Base-by-base conservation (phyloP, 2,888 invertebrate genomes). In the Halictus quadricinctus region DNA sequence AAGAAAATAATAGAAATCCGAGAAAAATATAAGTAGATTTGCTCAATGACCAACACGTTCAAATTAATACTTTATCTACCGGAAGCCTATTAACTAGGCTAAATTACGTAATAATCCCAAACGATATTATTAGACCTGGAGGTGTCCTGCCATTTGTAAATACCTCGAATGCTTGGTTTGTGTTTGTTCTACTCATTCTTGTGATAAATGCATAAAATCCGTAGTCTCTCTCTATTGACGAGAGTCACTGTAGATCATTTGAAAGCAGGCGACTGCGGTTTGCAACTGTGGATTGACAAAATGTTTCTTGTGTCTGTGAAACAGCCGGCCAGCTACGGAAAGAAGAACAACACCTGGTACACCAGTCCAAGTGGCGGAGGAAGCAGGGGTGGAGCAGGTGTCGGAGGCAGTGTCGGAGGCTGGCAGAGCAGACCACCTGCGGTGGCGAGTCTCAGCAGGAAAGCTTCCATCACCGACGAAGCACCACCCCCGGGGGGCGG, bases 321-420 rank as follows among this genome's bases (percentile, higher is more conserved):
- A 72, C 95, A 98, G 98, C 97, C 97, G 92, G 98, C 98, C 88
- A 98, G 97, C 95, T 98, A 98, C 96, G 98, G 98, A 85, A 98
- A 98, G 95, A 98, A 98, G 95, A 98, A 97, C 96, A 98, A 97
- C 88, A 97, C 98, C 97, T 98, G 98, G 95, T 96, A 96, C 95
- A 96, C 96, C 79, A 96, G 96, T 72, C 96, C 96, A 60, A 96
- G 95, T 7, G 95, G 95, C 13, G 95, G 95, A 60, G 95, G 95
- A 86, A 90, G 90, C 80, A 91, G 92, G 64, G 92, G 93, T 94
- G 91, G 94, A 92, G 95, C 93, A 29, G 89, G 88, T 58, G 92
- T 91, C 70, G 92, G 91, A 66, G 92, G 92, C 43, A 91, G 89
- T 8, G 90, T 92, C 74, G 93, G 94, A 64, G 93, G 94, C 72